These are phyloP conservation scores for Semicossyphus pulcher DNA, from an alignment of 2,113 vertebrate species.

Conservation along the genomic window DNA sequence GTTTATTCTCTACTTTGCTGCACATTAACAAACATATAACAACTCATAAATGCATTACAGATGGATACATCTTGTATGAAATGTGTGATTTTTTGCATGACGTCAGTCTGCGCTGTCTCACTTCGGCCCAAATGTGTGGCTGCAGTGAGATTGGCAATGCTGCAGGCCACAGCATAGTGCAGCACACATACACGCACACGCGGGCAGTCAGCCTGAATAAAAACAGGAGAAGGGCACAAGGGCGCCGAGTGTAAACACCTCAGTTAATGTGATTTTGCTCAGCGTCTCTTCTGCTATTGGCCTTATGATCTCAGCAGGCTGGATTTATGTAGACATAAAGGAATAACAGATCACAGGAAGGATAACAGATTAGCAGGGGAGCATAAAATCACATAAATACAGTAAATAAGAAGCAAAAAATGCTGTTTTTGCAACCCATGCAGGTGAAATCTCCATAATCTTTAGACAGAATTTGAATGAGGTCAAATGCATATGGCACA, in stretches of 20 bases:
- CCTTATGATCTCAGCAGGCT: constrained; percentile 1
- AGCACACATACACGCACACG: not conserved
- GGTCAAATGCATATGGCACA: constrained; percentile 63
- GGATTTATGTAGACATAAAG: constrained; percentile 8
- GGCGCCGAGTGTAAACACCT: constrained; percentile 49
- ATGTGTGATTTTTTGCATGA: no score
- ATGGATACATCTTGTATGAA: no score
- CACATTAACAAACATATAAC: not conserved
- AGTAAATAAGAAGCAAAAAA: not conserved
- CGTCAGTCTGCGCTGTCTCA: constrained; percentile 35
- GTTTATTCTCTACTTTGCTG: not conserved
- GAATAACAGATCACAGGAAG: constrained; percentile 3
- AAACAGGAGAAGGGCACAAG: constrained; percentile 28
- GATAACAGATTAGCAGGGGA: not conserved
- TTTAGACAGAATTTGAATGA: constrained; percentile 54
- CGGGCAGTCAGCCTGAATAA: constrained; percentile 15
- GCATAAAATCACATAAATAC: not conserved
- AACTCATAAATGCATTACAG: not conserved
- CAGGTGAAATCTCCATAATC: constrained; percentile 44
- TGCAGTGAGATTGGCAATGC: constrained; percentile 42
- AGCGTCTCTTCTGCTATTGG: not conserved
- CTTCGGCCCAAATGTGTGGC: constrained; percentile 41
- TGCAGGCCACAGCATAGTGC: constrained; percentile 31
- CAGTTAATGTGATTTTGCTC: constrained; percentile 47
- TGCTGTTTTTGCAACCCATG: not conserved